Evolutionary conservation across 1,140 invertebrate species (phyloP), one percentile per base, ranked within the genome.

Genomic region (Marisa cornuarietis): DNA sequence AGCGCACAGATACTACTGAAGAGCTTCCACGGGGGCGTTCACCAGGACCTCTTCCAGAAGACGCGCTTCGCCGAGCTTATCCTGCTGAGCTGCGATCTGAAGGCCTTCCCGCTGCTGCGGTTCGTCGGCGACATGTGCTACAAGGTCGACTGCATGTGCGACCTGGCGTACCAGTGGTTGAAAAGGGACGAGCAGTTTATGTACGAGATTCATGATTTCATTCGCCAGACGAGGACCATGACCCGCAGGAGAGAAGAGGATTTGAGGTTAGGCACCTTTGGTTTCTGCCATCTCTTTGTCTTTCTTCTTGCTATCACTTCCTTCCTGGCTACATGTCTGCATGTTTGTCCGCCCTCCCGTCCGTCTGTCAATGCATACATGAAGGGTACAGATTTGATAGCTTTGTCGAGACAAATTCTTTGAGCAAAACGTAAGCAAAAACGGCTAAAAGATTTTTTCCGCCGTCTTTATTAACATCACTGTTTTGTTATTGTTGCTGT

Each of bases 91-190:
- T 88, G 87, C 82, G 88, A 90, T 81, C 82, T 87, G 31, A 89
- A 89, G 80, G 87, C 88, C 9, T 90, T 90, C 78, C 88, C 89
- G 10, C 82, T 90, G 58, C 84, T 90, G 54, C 82, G 87, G 52
- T 77, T 90, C 26, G 83, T 89, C 66, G 84, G 86, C 16, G 89
- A 89, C 82, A 72, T 90, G 26, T 85, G 82, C 58, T 80, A 83
- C 62, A 90, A 89, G 72, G 77, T 90, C 6, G 71, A 79, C 49
- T 68, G 52, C 7, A 83, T 88, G 78, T 89, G 86, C 78, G 80
- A 79, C 22, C 83, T 85, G 14, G 84, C 89, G 0, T 77, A 83
- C n/a, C 81, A 86, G 58, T 90, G 89, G 89, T 69, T 90, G 52
- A 85, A 86, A 24, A 52, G 87, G 26, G 89, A 90, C 74, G 87